Evolutionary conservation across 2,888 invertebrate species (phyloP), one percentile per base, ranked within the genome.

Genomic region (Clistopyga incitator): DNA sequence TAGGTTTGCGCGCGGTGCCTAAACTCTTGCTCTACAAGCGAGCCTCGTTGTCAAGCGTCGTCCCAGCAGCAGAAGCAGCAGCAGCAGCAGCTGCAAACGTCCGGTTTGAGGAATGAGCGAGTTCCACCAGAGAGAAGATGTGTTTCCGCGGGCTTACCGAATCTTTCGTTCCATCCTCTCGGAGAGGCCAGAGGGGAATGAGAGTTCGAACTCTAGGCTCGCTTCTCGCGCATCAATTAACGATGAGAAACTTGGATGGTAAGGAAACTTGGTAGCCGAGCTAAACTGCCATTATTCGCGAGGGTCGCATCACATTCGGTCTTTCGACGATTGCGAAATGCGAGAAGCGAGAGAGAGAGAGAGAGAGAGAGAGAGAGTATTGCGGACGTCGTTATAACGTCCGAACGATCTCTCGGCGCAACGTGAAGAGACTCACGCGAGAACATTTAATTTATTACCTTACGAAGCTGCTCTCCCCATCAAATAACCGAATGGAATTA

Each of bases 141-240:
- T 68, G 68, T 70, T 52, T 84, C 85, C 84, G 82, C 84, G 84
- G 86, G 86, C 85, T 82, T 42, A 50, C 78, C 72, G 79, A 89
- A 89, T 89, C 88, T 88, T 87, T 86, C 87, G 84, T 88, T 88
- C 47, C 25, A 52, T 52, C 42, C 42, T 13, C 71, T 20, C 42
- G 25, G 11, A 38, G 20, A 56, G n/a, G 25, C 70, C 59, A 68
- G 25, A 64, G 54, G 64, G 42, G 23, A 13, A 38, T 23, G n/a
- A 29, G 68, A 68, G 72, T 78, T 71, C 70, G 52, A 70, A 42
- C 38, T 64, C n/a, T 23, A 20, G 6, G 25, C 52, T 25, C 18
- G 20, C 64, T 47, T 88, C 87, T 85, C 86, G 85, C 88, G 89
- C 90, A 89, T 91, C 90, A 90, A 92, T 90, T 91, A 91, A 89